Conservation (phyloP, 2,113 vertebrate genomes). For the Megaceryle torquata region DNA sequence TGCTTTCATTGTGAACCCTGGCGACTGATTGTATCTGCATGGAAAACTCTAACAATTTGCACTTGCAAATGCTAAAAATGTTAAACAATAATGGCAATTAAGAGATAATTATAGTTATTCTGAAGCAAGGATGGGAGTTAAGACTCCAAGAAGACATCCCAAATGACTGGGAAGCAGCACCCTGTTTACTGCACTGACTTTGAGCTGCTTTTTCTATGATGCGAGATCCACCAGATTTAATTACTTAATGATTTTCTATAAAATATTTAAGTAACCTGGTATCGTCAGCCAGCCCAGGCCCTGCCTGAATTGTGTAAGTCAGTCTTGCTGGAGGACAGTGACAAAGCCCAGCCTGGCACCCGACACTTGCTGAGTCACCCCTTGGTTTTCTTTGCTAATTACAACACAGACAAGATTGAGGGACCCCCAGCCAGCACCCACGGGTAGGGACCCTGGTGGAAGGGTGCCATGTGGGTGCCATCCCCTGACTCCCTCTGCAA, state of each 20-base stretch:
- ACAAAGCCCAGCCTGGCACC: not conserved
- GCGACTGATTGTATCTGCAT: constrained; percentile 13
- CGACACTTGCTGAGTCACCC: not conserved
- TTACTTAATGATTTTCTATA: constrained; percentile 33
- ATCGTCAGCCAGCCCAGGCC: not conserved
- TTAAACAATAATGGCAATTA: constrained; percentile 66
- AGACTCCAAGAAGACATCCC: constrained; percentile 13
- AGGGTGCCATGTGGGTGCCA: rapidly evolving
- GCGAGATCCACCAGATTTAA: not conserved
- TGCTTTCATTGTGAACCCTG: constrained; percentile 27
- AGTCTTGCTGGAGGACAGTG: not conserved
- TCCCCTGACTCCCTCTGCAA: not conserved
- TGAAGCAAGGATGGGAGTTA: constrained; percentile 12
- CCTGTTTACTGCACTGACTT: constrained; percentile 16
- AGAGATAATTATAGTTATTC: constrained; percentile 58
- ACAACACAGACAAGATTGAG: not conserved
- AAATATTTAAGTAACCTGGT: not conserved
- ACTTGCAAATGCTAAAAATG: constrained; percentile 49
- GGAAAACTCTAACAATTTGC: constrained; percentile 28
- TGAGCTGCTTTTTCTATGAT: not conserved
- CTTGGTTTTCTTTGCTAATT: not conserved
- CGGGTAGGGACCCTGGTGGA: not conserved
- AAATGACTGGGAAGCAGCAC: not conserved
- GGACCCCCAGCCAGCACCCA: not conserved
- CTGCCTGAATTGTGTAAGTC: not conserved